These are phyloP conservation scores for Platorchestia sp. DNA, from an alignment of 1,140 invertebrate genomes.

Conservation along the genomic window DNA sequence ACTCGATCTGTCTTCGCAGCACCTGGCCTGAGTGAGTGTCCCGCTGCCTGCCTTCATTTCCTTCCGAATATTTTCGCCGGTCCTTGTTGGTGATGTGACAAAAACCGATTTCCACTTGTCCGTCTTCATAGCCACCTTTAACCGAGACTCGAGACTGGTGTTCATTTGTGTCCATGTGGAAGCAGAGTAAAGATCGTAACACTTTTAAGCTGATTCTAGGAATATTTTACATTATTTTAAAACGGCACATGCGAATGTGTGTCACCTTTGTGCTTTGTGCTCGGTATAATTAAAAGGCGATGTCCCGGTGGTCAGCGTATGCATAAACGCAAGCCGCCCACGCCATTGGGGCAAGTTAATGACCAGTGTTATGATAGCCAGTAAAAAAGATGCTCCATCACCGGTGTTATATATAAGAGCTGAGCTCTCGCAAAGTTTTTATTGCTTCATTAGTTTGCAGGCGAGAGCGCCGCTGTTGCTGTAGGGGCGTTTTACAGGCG, in stretches of 20 bases:
- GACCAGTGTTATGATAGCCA: neutral
- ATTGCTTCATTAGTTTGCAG: conserved; percentile 36
- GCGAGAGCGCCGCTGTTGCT: neutral
- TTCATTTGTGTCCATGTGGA: neutral
- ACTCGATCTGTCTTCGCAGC: neutral
- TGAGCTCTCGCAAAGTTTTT: conserved; percentile 8
- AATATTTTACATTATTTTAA: neutral
- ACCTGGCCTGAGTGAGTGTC: neutral
- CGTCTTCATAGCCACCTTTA: neutral
- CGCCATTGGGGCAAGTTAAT: neutral
- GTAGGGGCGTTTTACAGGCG: conserved; percentile 6
- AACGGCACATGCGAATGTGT: neutral
- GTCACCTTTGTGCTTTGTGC: neutral
- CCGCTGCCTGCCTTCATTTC: neutral
- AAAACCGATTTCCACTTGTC: neutral
- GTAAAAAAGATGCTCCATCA: conserved; percentile 8
- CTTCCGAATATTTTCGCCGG: neutral
- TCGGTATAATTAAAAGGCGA: neutral
- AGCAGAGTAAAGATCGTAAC: neutral
- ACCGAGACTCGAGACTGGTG: neutral
- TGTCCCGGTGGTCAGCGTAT: neutral
- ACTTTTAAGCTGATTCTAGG: neutral
- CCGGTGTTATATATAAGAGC: neutral
- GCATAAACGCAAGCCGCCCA: neutral
- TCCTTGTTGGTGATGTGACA: neutral